Percentiles rank a stretch among this genome's conserved stretches.
phyloP scores from a whole-genome alignment of 1,140 invertebrate genomes.

The Zaprionus lachaisei region DNA sequence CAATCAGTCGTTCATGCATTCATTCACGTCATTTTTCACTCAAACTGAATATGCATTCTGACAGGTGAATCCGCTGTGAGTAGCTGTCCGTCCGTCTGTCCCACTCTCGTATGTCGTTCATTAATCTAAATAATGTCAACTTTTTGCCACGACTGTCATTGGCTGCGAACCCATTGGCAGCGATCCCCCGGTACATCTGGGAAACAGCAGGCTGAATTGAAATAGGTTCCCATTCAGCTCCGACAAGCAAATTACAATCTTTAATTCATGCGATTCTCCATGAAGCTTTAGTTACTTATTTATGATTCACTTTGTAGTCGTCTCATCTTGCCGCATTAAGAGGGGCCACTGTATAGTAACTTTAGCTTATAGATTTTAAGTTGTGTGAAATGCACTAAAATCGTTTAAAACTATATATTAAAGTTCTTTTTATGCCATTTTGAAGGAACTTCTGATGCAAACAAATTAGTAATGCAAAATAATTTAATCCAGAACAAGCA shows the following conservation, averaged over 20 bases:
- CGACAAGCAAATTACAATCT: constrained; percentile 45
- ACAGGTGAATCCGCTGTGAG: constrained; percentile 32
- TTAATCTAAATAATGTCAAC: constrained; percentile 63
- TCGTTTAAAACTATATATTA: too few species aligned
- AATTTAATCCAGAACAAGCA: too few species aligned
- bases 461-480: too few species aligned
- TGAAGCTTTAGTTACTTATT: constrained; percentile 2
- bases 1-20: constrained; percentile 18
- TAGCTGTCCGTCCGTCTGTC: not conserved
- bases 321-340: not conserved
- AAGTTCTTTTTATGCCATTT: too few species aligned
- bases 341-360: not conserved
- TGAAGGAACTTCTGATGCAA: too few species aligned
- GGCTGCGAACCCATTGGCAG: not conserved
- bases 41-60: constrained; percentile 33
- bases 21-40: constrained; percentile 19
- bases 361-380: not conserved
- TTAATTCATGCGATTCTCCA: constrained; percentile 53
- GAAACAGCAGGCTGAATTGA: constrained; percentile 34
- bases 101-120: constrained; percentile 36
- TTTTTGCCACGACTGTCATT: constrained; percentile 37
- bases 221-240: constrained; percentile 41
- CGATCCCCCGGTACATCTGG: constrained; percentile 39
- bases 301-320: not conserved
- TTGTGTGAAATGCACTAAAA: too few species aligned